Base-by-base conservation (phyloP, 2,797 vertebrate species). In the Chromobotia macracanthus region DNA sequence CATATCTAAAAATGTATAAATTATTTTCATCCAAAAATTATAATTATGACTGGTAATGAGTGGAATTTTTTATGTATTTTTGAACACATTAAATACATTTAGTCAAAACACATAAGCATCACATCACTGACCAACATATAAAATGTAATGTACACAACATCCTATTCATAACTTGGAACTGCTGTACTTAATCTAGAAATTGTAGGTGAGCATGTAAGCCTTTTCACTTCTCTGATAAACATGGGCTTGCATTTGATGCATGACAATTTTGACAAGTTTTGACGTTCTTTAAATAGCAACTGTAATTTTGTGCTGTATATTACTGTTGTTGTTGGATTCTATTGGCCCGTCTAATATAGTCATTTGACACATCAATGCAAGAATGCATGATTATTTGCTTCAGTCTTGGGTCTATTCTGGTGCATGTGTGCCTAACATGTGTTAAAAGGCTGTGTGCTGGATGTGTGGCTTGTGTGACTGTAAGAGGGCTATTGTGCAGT, bases 401-500 rank as follows among this genome's bases (percentile, higher is more conserved):
- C 10, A 44, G 41, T 44, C 41, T 44, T 31, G 31, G 31, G 41
- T 11, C 10, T 44, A 44, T 44, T 44, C 41, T 11, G 41, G 10
- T 44, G 41, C 41, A 44, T 44, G 41, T 10, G 41, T 44, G 41
- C 8, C 10, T 44, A 44, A 44, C 10, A 10, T 44, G 41, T 44
- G 41, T 44, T 44, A 44, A 44, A 44, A 44, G 41, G 41, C 41
- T 44, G 41, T 44, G 41, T 44, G 41, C 41, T 44, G 41, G 41
- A 44, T 44, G 41, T 44, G 41, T 44, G 55, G 77, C 48, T 53
- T 41, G 48, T 55, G 68, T 19, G 19, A 58, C 19, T 66, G 50
- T 58, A 75, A 80, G 25, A 71, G 65, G 72, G 64, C 50, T 64
- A 80, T 86, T 86, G 85, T 86, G 76, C 72, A 72, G 44, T 77